Evolutionary conservation across 2,113 vertebrate species (phyloP), one percentile per base, ranked within the genome.

Genomic region (Limnothrissa miodon): DNA sequence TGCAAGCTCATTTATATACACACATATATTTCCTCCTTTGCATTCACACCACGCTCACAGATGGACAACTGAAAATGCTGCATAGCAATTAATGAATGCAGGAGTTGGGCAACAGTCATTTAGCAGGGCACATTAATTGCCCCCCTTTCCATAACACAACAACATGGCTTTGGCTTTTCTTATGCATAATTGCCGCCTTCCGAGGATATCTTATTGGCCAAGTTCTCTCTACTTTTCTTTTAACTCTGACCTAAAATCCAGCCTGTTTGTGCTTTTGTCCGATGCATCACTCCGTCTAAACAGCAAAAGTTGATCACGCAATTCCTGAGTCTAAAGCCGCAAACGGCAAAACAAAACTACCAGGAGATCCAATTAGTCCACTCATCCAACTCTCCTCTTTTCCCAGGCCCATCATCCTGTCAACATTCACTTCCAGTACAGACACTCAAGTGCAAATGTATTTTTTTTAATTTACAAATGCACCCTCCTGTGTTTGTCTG

Each of bases 261-360:
- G 66, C 66, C 66, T 74, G 25, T 29, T 17, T 39, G 9, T 74
- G 66, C 11, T 36, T 36, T 74, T 11, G 59, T 74, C 33, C 13
- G 29, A 74, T 36, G 33, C 66, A 74, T 33, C 13, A 11, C 36
- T 36, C 13, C 36, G 11, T 62, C 11, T 36, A 13, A 74, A 36
- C 13, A 74, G 66, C 29, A 74, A 13, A 33, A 74, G 66, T 36
- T 74, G 33, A 33, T 74, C 25, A 15, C 66, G 13, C 66, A 74
- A 39, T 36, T 74, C 66, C 29, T n/a, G 36, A 33, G 66, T 17
- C 25, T 4, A 17, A 33, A 39, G 25, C 29, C 25, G 11, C 66
- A 11, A 74, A 74, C 66, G 17, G 66, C 66, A 74, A 74, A 48
- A 74, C 66, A 74, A 33, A 74, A 74, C 29, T 74, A 74, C 15